Evolutionary conservation across 2,113 vertebrate species (phyloP).

Genomic region (Hippocampus comes): DNA sequence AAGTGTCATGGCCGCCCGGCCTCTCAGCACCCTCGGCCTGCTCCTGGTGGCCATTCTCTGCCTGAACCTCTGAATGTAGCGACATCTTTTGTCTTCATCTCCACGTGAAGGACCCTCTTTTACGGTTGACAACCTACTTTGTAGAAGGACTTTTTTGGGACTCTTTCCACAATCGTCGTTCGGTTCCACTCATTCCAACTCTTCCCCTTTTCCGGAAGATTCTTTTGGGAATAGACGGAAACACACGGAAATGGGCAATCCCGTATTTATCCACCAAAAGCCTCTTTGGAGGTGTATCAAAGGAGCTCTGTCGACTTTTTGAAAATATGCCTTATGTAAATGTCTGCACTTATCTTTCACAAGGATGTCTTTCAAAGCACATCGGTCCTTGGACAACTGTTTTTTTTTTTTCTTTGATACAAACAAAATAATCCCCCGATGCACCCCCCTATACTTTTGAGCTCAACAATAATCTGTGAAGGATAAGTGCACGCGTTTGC

Average conservation of each 20-base stretch:
- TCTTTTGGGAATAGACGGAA: slow-evolving; percentile 65
- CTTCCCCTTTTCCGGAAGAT: slow-evolving; percentile 59
- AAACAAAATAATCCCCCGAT: slow-evolving; percentile 30
- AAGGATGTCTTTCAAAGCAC: slow-evolving; percentile 76
- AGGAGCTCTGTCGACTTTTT: slow-evolving; percentile 88
- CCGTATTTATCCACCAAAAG: slow-evolving; percentile 73
- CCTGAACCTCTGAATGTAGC: slow-evolving; percentile 90
- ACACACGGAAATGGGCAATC: slow-evolving; percentile 74
- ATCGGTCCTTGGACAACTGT: neutral
- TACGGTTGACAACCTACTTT: slow-evolving; percentile 58
- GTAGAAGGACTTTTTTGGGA: slow-evolving; percentile 63
- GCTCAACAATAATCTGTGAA: slow-evolving; percentile 71
- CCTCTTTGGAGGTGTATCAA: slow-evolving; percentile 79
- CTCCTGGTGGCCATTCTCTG: slow-evolving; percentile 75
- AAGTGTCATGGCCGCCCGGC: slow-evolving; percentile 43
- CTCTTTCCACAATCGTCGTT: slow-evolving; percentile 72
- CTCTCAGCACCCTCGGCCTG: slow-evolving; percentile 72
- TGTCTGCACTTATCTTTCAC: slow-evolving; percentile 85
- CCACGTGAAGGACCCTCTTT: slow-evolving; percentile 73
- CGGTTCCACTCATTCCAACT: slow-evolving; percentile 75
- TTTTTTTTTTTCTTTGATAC: slow-evolving; percentile 20
- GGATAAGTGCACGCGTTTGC: slow-evolving; percentile 83
- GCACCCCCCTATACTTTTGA: slow-evolving; percentile 44
- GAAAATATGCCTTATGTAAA: slow-evolving; percentile 96
- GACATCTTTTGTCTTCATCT: slow-evolving; percentile 69